Conservation (phyloP, 2,113 vertebrate genomes). For the Zosterops japonicus region DNA sequence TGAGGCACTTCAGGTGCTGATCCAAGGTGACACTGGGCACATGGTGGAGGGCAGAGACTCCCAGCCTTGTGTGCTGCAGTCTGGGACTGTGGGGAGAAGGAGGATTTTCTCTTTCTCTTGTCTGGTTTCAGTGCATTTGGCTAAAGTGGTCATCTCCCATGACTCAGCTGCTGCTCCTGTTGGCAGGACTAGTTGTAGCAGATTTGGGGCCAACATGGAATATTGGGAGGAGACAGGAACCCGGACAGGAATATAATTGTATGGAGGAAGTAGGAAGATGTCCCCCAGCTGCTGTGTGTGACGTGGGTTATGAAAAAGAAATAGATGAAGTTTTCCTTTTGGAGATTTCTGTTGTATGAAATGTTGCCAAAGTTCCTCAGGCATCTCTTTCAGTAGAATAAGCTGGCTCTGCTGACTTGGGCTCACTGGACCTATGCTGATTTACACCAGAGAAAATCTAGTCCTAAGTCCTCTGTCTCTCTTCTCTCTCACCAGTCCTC, state of each 20-base stretch:
- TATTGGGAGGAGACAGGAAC: background rate
- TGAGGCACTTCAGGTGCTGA: background rate
- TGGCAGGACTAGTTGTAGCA: conserved; percentile 55
- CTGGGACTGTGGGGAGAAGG: background rate
- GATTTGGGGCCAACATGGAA: background rate
- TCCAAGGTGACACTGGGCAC: background rate
- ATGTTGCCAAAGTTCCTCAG: background rate
- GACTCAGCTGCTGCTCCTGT: conserved; percentile 56
- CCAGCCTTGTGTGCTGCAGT: background rate
- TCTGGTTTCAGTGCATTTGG: conserved; percentile 26
- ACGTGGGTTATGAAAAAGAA: background rate
- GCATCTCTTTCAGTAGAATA: background rate
- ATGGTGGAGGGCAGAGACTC: background rate
- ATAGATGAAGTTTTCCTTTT: background rate
- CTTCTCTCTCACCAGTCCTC: background rate
- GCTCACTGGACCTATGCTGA: background rate
- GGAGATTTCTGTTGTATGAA: background rate
- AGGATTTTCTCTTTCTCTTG: background rate
- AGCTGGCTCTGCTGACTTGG: background rate
- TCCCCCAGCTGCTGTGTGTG: background rate
- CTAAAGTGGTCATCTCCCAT: conserved; percentile 25
- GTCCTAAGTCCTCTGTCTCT: background rate
- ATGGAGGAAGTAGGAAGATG: background rate
- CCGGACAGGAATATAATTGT: background rate
- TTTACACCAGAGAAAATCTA: background rate